Evolutionary conservation across 2,888 invertebrate species (phyloP).

Genomic region (Tiliacea citrago): DNA sequence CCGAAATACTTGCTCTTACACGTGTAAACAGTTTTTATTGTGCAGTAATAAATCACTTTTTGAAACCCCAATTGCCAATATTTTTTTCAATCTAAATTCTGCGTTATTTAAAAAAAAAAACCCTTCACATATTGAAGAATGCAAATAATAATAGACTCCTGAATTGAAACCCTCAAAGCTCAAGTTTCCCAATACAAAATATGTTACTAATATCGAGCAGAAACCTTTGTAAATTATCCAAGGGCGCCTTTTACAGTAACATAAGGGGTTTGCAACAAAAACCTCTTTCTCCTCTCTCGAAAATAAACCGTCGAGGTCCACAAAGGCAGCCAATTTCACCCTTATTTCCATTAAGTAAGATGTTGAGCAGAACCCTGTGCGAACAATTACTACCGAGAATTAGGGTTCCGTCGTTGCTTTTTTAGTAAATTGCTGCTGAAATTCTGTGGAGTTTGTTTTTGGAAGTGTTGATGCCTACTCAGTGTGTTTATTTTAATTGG

Average conservation of each 20-base stretch:
- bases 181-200: constrained; percentile 27
- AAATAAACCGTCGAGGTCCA: constrained; percentile 44
- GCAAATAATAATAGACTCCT: neutral
- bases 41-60: neutral
- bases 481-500: constrained; percentile 21
- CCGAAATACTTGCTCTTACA: neutral
- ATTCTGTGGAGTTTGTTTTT: constrained; percentile 7
- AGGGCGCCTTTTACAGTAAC: constrained; percentile 7
- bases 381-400: constrained; percentile 48
- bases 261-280: constrained; percentile 43
- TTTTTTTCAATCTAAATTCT: neutral
- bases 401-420: constrained; percentile 37
- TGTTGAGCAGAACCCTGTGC: constrained; percentile 43
- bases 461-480: neutral
- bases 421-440: constrained; percentile 37
- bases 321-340: constrained; percentile 54
- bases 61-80: no score
- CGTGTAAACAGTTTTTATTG: neutral
- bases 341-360: constrained; percentile 60
- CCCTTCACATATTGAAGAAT: neutral
- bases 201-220: constrained; percentile 33
- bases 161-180: constrained; percentile 21
- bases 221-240: constrained; percentile 37
- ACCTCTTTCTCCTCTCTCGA: constrained; percentile 13
- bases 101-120: neutral